Conservation (phyloP, 2,888 invertebrate genomes). For the Latrodectus hesperus region DNA sequence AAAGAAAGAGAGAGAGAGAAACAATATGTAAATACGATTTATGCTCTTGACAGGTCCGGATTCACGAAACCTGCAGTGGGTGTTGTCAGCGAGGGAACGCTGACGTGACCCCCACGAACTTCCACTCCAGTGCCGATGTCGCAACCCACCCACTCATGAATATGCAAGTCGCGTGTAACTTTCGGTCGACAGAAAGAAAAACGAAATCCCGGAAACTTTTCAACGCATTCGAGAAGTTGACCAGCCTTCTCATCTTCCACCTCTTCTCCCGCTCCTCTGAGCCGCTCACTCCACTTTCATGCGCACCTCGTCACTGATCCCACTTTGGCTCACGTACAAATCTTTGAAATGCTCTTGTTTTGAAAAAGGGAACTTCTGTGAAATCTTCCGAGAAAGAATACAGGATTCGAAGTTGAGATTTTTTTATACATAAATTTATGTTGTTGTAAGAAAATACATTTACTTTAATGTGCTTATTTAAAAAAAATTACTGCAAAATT, state of each 20-base stretch:
- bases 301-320: too few species aligned
- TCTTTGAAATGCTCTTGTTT: too few species aligned
- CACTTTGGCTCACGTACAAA: too few species aligned
- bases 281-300: too few species aligned
- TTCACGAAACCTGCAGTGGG: slow-evolving; percentile 12
- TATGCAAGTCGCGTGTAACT: slow-evolving; percentile 28
- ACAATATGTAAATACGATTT: background rate
- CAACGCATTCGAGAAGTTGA: background rate
- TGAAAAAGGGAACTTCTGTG: too few species aligned
- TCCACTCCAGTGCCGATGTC: slow-evolving; percentile 22
- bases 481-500: too few species aligned
- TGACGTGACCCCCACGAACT: slow-evolving; percentile 50
- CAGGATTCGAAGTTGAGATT: too few species aligned
- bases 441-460: too few species aligned
- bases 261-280: too few species aligned
- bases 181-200: background rate
- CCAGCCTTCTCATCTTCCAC: background rate
- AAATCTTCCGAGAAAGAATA: too few species aligned
- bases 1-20: background rate
- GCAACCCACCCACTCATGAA: slow-evolving; percentile 57
- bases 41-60: background rate
- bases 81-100: slow-evolving; percentile 62
- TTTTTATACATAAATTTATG: too few species aligned
- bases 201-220: slow-evolving; percentile 4
- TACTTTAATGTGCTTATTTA: too few species aligned